Conservation (phyloP, 2,888 invertebrate genomes). For the Coelinius sp. region DNA sequence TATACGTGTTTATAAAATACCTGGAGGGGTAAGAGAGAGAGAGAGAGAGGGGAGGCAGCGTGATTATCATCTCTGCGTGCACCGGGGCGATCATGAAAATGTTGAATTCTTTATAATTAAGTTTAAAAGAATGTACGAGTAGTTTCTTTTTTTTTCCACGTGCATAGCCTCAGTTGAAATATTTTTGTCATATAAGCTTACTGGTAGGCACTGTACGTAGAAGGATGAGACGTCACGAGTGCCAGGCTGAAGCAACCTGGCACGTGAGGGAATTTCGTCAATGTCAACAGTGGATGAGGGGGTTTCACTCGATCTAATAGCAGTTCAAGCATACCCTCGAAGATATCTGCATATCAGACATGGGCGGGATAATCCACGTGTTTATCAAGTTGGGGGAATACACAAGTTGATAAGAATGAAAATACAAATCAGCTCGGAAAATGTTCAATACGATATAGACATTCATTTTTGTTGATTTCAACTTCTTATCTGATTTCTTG, state of each 20-base stretch:
- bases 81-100: conserved; percentile 5
- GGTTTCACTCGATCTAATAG: neutral
- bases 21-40: too few relatives aligned
- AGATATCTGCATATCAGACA: neutral
- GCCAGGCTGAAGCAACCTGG: conserved; percentile 61
- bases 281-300: conserved; percentile 46
- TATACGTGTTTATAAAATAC: conserved; percentile 4
- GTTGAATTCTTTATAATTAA: neutral
- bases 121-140: neutral
- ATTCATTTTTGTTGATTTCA: neutral
- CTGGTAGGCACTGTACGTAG: conserved; percentile 47
- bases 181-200: conserved; percentile 2
- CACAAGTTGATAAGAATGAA: neutral
- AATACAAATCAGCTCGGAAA: neutral
- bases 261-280: conserved; percentile 69
- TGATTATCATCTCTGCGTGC: conserved; percentile 27
- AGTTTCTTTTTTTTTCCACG: neutral
- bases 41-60: neutral
- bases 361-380: neutral
- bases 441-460: neutral
- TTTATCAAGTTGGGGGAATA: neutral
- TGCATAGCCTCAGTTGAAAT: neutral
- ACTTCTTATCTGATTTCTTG: neutral
- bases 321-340: neutral
- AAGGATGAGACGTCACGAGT: conserved; percentile 55